Evolutionary conservation across 2,113 vertebrate species (phyloP).

Genomic region (Eulacestoma nigropectus): DNA sequence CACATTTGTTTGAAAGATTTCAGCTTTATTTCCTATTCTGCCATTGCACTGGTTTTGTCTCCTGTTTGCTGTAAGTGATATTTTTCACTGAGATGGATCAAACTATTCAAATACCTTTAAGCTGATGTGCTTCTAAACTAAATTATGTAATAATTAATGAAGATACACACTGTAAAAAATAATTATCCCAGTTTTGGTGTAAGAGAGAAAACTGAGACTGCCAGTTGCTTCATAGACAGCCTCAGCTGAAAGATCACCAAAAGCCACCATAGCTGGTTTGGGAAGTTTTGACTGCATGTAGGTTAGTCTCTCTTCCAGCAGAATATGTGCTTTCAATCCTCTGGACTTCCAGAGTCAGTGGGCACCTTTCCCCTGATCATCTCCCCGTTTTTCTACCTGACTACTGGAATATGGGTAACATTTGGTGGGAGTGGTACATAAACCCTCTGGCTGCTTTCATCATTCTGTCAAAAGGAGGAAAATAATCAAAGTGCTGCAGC

Average conservation of each 20-base stretch:
- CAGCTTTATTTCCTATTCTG: neutral
- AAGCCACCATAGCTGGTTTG: neutral
- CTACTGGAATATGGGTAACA: neutral
- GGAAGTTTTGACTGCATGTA: neutral
- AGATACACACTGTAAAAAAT: neutral
- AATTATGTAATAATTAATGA: neutral
- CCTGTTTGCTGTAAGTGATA: neutral
- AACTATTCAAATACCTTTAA: neutral
- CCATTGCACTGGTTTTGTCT: neutral
- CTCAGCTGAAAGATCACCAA: neutral
- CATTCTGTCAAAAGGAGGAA: neutral
- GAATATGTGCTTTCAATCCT: neutral
- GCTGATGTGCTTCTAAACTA: neutral
- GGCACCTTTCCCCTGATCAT: neutral
- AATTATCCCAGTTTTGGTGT: neutral
- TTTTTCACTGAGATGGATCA: neutral
- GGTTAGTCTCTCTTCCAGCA: accelerated
- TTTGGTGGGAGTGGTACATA: neutral
- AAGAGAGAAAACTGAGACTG: neutral
- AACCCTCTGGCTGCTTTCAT: neutral
- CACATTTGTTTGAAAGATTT: neutral
- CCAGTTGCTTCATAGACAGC: neutral
- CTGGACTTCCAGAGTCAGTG: neutral
- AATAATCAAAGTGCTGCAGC: neutral
- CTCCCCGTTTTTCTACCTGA: neutral